Evolutionary conservation across 2,113 vertebrate genomes (phyloP), one percentile per base, ranked within the genome.

Genomic region (Poeciliopsis retropinna): DNA sequence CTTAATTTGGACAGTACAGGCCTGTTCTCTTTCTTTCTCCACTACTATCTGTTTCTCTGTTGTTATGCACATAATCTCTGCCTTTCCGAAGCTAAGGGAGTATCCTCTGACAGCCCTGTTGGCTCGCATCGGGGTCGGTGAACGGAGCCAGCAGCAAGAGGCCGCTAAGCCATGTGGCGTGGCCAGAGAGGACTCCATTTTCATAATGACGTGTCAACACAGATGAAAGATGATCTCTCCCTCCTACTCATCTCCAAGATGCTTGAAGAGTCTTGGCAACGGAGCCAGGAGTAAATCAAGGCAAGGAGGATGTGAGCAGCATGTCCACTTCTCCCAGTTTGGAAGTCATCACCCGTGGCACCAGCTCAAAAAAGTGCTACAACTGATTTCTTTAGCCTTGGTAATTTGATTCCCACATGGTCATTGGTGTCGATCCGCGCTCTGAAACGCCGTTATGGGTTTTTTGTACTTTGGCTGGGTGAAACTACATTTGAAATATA

Each of bases 131-230:
- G 41, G 29, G 44, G 27, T 70, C 5, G 0, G 78, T 28, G 78
- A 83, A 1, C 29, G 0, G 67, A 72, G 80, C 75, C 79, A 82
- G 66, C 70, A 63, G 70, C 70, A 32, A 47, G 77, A 30, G 47
- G 70, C 64, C 78, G 65, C 72, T 0, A 57, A 37, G 74, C 73
- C 86, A 87, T 78, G 79, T 83, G 85, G 70, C 2, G 29, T 32
- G 60, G 62, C 69, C 78, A 67, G n/a, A 0, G 63, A 85, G 70
- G 76, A 64, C 47, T 63, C 72, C 76, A 15, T 72, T 83, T 71
- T 69, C 69, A 62, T 81, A 78, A 87, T 70, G 64, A 83, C 60
- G 65, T 74, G 85, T 79, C 87, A 74, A 8, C 68, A 11, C 66
- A 75, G 62, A 76, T 74, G 64, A 85, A 60, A 39, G 76, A 79